Base-by-base conservation (phyloP, 2,113 vertebrate genomes). In the Fukomys damarensis region DNA sequence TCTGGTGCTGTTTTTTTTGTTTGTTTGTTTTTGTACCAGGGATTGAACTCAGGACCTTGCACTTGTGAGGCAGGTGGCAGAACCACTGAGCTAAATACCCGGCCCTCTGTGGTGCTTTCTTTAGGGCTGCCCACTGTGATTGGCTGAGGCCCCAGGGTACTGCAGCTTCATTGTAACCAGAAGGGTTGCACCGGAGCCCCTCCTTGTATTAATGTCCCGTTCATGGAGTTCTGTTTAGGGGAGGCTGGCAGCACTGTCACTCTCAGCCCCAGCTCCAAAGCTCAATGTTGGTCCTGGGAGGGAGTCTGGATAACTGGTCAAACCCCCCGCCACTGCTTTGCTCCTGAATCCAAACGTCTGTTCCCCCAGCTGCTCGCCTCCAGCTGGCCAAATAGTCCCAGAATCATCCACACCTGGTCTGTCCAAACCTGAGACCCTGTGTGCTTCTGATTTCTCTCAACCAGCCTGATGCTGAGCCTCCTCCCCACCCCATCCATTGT, bases 321-420 rank as follows among this genome's bases (percentile, higher is more conserved):
- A 5, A 7, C 12, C 19, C 10, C 5, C 56, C 46, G 3, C 8
- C 8, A 9, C 4, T 2, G 72, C 28, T 65, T 79, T 19, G 89
- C n/a, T 85, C 41, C 38, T 52, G 58, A 93, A 59, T 35, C 70
- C 2, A 3, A 26, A 16, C 13, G 35, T 1, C 5, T 6, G 12
- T 8, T 28, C 4, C 16, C 16, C n/a, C 4, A 38, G 20, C 19
- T 17, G 0, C 76, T 70, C 16, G 17, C 19, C 14, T 3, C 0
- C 3, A n/a, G 81, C 35, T 10, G 5, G 66, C 35, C 0, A 0
- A 14, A 28, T 10, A 12, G 22, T 4, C 66, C 17, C 0, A 5
- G 46, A 94, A 41, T 0, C 0, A 20, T 14, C 63, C 68, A 59
- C 70, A 82, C 38, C 14, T 28, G 17, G 19, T 30, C 56, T 28